A percentile compares a stretch with the other conserved stretches of the same genome.
These are phyloP conservation scores for Poecilus cupreus DNA, from an alignment of 2,888 invertebrate species.

Conservation along the genomic window DNA sequence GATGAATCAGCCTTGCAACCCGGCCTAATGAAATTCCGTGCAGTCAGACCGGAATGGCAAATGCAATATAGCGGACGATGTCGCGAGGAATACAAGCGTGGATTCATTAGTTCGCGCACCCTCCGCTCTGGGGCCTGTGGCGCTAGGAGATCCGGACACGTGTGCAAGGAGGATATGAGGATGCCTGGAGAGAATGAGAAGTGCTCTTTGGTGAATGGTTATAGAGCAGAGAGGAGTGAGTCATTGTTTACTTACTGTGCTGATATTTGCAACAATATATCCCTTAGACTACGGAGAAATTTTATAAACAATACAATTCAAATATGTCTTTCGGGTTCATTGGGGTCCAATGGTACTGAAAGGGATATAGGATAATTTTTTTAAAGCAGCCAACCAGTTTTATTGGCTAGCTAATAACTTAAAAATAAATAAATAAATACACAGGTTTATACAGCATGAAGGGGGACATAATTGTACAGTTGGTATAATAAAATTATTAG, in stretches of 20 bases:
- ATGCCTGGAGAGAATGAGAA: not conserved
- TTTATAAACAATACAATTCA: too few species aligned
- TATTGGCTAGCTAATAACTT: too few species aligned
- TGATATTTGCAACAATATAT: too few species aligned
- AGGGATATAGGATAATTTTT: too few species aligned
- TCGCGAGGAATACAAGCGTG: not conserved
- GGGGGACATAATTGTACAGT: too few species aligned
- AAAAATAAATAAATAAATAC: too few species aligned
- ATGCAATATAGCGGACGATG: constrained; percentile 14
- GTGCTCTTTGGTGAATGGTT: not conserved
- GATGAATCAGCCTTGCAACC: constrained; percentile 22
- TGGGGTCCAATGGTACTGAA: too few species aligned
- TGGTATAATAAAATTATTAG: too few species aligned
- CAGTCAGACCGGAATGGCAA: constrained; percentile 18
- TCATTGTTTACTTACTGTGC: constrained; percentile 3
- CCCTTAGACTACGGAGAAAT: too few species aligned
- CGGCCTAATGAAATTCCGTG: constrained; percentile 35
- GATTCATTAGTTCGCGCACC: constrained; percentile 33
- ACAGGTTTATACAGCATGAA: too few species aligned
- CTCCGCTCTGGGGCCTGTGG: constrained; percentile 4
- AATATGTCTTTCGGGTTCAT: too few species aligned
- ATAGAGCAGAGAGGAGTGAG: not conserved
- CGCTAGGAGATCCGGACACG: constrained; percentile 5
- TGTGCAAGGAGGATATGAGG: not conserved
- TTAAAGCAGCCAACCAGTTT: too few species aligned